Evolutionary conservation across 2,113 vertebrate species (phyloP), one percentile per base, ranked within the genome.

Genomic region (Labeo rohita): DNA sequence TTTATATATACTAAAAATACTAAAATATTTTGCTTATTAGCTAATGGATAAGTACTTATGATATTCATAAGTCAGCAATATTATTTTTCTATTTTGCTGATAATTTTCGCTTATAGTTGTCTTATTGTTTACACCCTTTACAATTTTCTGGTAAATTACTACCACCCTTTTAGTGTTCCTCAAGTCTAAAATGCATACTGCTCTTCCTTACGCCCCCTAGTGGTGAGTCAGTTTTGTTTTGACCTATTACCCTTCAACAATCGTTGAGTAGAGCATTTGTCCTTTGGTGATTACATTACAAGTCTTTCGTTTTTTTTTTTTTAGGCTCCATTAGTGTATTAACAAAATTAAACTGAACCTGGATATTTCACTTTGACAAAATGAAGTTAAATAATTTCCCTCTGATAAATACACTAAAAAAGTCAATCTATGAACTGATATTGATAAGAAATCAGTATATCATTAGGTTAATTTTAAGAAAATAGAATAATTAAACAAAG

Each of bases 221-320:
- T 89, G 86, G 80, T 56, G 15, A 79, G 16, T 80, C 4, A 47
- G 49, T 47, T 73, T 56, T 80, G 8, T 39, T 36, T 73, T 89
- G 86, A 87, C 86, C 86, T 89, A 52, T 89, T 36, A 82, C 63
- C 83, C 72, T 84, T 80, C 3, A 78, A 56, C 28, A 85, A 23
- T 49, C 5, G 43, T 75, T 77, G 39, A 66, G 70, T 34, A 47
- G 8, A 76, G 56, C 2, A 11, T 49, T 80, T 80, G 78, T 61
- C 12, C 18, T 59, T 47, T 43, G 6, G 79, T 65, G 43, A 80
- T 80, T 65, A 80, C 36, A 54, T 59, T 28, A 21, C 7, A 6
- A 54, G 49, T 10, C 59, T 11, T 50, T 45, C 36, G 59, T 28
- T 45, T n/a, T 12, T 50, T 23, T 10, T 0, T n/a, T 66, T 39